phyloP scores from a whole-genome alignment of 2,888 invertebrate species.

The Spodoptera littoralis region DNA sequence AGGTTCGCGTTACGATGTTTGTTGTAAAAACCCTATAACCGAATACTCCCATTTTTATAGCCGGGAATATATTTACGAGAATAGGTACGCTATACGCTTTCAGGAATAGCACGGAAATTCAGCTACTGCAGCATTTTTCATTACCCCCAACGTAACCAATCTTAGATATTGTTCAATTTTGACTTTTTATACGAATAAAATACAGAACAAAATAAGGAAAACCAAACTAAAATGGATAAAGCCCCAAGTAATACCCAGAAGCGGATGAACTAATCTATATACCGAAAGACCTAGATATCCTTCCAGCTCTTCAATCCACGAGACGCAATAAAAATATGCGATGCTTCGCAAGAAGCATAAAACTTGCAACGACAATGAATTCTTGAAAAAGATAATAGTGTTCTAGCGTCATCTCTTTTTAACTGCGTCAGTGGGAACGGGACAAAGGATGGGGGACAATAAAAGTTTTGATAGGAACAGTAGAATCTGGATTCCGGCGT shows the following conservation, averaged over 20 bases:
- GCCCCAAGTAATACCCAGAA: constrained; percentile 26
- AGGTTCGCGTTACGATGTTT: constrained; percentile 65
- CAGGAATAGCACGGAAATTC: constrained; percentile 81
- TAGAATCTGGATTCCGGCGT: constrained; percentile 76
- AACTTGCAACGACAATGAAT: constrained; percentile 87
- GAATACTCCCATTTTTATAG: constrained; percentile 82
- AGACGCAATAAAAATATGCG: constrained; percentile 87
- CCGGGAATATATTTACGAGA: constrained; percentile 82
- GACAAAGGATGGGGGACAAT: constrained; percentile 81
- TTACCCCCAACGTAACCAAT: constrained; percentile 58
- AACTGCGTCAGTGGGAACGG: constrained; percentile 75
- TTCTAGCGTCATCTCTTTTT: constrained; percentile 78
- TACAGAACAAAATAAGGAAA: constrained; percentile 9
- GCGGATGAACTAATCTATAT: constrained; percentile 48
- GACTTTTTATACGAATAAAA: constrained; percentile 33
- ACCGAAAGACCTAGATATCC: constrained; percentile 60
- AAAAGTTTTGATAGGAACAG: constrained; percentile 87
- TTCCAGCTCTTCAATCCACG: constrained; percentile 79
- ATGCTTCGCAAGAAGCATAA: constrained; percentile 81
- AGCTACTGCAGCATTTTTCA: constrained; percentile 74
- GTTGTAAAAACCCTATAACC: constrained; percentile 81
- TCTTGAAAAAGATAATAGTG: constrained; percentile 86
- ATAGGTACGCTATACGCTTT: constrained; percentile 65
- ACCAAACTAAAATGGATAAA: constrained; percentile 24
- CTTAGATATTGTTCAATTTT: constrained; percentile 49